Base-by-base conservation (phyloP, 2,113 vertebrate genomes). In the Entomyzon cyanotis region DNA sequence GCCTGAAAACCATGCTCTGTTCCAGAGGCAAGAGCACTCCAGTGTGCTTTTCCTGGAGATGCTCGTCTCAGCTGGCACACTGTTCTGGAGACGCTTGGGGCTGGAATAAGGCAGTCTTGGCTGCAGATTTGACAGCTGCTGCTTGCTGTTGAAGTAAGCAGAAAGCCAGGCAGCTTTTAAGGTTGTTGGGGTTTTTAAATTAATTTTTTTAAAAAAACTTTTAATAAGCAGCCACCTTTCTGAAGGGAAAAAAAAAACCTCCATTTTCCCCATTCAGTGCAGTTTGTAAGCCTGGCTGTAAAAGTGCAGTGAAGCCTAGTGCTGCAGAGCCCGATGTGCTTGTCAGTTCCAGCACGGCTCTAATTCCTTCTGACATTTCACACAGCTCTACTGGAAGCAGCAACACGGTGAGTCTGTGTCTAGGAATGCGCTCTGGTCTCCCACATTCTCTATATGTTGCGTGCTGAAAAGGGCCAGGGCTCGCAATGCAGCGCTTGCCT, bases 331-430 rank as follows among this genome's bases (percentile, higher is more conserved):
- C 63, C 27, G 6, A 27, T 8, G 80, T 50, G 71, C 80, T 22
- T 22, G 86, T 83, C 94, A 84, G 7, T 15, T 93, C 93, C 92
- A 92, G 83, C 85, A 37, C 23, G 90, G 97, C 67, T 91, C 63
- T 97, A 97, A 97, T 96, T 98, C 96, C 97, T 96, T 93, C 79
- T 97, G 97, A 97, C 97, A 94, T 94, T 97, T 97, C 97, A 95
- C 95, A 97, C 96, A 97, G 96, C 97, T 95, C 92, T 53, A 77
- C 95, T 96, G 97, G 94, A 97, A 94, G 95, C 78, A 89, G 96
- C 94, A 76, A 81, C 71, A 64, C 96, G 92, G 96, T 98, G 97
- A 98, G 97, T 98, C 95, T 97, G 95, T 92, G 98, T 98, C 98
- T 98, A 97, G 98, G 98, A 98, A 98, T 97, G 98, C 15, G 21